phyloP scores from a whole-genome alignment of 1,140 invertebrate genomes.

The Lasioglossum albipes region DNA sequence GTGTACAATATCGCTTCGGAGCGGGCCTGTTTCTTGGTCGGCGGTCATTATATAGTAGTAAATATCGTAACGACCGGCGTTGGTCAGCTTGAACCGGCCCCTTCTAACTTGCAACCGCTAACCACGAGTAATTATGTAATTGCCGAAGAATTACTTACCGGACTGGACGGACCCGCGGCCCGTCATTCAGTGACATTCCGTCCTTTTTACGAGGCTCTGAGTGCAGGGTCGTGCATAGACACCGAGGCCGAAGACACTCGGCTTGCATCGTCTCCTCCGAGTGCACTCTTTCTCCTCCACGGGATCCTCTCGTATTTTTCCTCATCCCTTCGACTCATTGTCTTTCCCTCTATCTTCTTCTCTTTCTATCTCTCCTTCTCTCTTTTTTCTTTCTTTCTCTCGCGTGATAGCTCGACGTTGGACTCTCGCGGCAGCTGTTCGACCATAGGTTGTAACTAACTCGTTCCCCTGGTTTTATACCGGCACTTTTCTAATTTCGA shows the following conservation, averaged over 20 bases:
- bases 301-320: too few relatives aligned
- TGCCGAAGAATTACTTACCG: conserved; percentile 79
- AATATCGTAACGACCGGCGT: conserved; percentile 79
- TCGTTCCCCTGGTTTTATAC: conserved; percentile 63
- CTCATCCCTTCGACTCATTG: too few relatives aligned
- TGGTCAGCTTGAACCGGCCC: conserved; percentile 34
- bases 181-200: conserved; percentile 80
- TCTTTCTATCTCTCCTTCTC: too few relatives aligned
- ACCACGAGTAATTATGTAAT: conserved; percentile 80
- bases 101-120: conserved; percentile 63
- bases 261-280: neutral
- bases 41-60: conserved; percentile 80
- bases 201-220: conserved; percentile 76
- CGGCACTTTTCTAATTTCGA: conserved; percentile 73
- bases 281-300: neutral
- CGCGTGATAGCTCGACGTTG: conserved; percentile 65
- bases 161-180: conserved; percentile 67
- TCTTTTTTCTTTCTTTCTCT: conserved; percentile 21
- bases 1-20: neutral
- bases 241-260: conserved; percentile 44
- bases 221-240: conserved; percentile 68
- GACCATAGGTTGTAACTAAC: conserved; percentile 56
- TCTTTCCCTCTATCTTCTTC: too few relatives aligned
- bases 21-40: conserved; percentile 65
- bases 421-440: conserved; percentile 51